phyloP scores from a whole-genome alignment of 30 jellyfish, hydroid and myxozoan species.

The Aurelia aurita complex sp. Pacific region DNA sequence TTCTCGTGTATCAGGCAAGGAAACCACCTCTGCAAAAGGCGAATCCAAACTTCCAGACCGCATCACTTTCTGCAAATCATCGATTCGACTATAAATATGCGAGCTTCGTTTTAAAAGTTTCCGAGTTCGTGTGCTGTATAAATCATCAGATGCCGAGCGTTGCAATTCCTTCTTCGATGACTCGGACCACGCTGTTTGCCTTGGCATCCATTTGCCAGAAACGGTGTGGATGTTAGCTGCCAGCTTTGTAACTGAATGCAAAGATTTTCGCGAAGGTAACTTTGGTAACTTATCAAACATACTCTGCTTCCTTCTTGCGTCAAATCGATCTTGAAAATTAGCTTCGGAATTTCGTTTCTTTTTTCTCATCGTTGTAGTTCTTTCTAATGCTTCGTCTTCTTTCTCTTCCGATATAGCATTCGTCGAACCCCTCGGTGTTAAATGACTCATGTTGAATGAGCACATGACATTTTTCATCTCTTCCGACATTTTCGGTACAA shows the following conservation, averaged over 20 bases:
- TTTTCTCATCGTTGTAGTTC: background rate
- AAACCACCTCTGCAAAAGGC: background rate
- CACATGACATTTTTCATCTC: conserved; percentile 50
- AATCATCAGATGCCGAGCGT: background rate
- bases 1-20: background rate
- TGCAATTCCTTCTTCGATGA: background rate
- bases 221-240: too few relatives aligned
- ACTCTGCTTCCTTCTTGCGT: too few relatives aligned
- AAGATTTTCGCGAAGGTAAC: too few relatives aligned
- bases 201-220: background rate
- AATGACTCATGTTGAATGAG: background rate
- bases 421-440: background rate
- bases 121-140: conserved; percentile 21
- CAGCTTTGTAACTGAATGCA: too few relatives aligned
- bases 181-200: background rate
- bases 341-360: too few relatives aligned
- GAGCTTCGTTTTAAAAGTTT: conserved; percentile 28
- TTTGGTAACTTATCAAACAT: too few relatives aligned
- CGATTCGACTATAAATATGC: conserved; percentile 9
- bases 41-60: conserved; percentile 10
- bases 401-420: background rate
- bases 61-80: conserved; percentile 5
- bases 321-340: too few relatives aligned
- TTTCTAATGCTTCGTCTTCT: background rate
- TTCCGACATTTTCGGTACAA: conserved; percentile 37